These are phyloP conservation scores for Agelastica alni DNA, from an alignment of 2,888 invertebrate species.

Conservation along the genomic window DNA sequence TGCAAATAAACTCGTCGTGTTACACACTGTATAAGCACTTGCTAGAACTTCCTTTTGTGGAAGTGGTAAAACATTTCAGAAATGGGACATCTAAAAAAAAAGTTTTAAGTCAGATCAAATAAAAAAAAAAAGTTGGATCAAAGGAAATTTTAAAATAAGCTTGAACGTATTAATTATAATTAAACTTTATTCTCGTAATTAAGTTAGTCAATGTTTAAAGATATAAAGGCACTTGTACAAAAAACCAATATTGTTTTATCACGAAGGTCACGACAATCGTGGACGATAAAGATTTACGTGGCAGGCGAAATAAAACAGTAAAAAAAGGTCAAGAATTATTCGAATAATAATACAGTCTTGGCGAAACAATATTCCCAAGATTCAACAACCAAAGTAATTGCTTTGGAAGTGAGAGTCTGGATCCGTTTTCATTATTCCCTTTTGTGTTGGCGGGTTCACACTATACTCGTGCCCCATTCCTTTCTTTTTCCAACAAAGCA, in stretches of 20 bases:
- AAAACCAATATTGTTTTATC: background rate
- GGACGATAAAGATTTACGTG: background rate
- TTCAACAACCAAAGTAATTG: constrained; percentile 14
- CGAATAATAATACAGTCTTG: constrained; percentile 12
- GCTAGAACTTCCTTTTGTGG: too few relatives aligned
- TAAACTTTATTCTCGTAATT: too few relatives aligned
- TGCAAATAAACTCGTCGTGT: too few relatives aligned
- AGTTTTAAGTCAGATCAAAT: too few relatives aligned
- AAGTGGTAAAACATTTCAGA: too few relatives aligned
- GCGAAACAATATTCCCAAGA: constrained; percentile 14
- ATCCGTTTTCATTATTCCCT: constrained; percentile 18
- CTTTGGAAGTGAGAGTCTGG: constrained; percentile 20
- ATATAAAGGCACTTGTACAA: too few relatives aligned
- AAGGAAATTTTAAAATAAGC: background rate
- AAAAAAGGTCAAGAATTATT: constrained; percentile 9
- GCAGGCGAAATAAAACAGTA: background rate
- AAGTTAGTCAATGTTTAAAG: too few relatives aligned
- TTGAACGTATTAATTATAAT: too few relatives aligned
- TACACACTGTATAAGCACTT: too few relatives aligned
- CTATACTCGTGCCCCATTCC: constrained; percentile 12
- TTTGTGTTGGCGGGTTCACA: constrained; percentile 7
- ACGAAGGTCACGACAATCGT: background rate
- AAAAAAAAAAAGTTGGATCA: too few relatives aligned
- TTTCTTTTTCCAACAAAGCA: constrained; percentile 12
- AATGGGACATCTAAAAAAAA: too few relatives aligned